Evolutionary conservation across 2,113 vertebrate species (phyloP), one percentile per base, ranked within the genome.

Genomic region (Xiphorhynchus elegans): DNA sequence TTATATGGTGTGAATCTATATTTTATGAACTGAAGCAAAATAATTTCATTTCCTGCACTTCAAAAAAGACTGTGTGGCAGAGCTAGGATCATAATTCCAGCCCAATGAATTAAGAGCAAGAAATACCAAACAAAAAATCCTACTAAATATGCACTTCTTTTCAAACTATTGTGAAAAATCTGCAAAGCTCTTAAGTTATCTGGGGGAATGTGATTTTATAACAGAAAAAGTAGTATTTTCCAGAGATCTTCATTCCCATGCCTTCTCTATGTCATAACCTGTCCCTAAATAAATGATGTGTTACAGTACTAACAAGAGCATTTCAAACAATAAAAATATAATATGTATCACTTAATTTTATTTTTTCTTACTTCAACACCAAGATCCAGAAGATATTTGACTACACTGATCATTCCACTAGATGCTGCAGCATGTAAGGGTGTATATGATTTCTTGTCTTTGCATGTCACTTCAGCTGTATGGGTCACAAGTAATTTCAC

Each of bases 381-480:
- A 96, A 99, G 97, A 95, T 99, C 99, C 93, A 99, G 98, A 97
- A 99, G 99, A 96, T 99, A 99, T 89, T 99, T 99, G 84, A 99
- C 99, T 77, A 99, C 98, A 40, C 98, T 99, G 95, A 99, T 99
- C 99, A 99, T 99, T 56, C 99, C 99, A 97, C 99, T 99, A 90
- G 99, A 99, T 70, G 99, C 99, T 85, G 99, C 99, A 82, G 99
- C 99, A 83, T 99, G 99, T 69, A 99, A 98, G 47, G 99, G 99
- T 58, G 99, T 99, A 44, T 99, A 99, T 0, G 99, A 99, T 94
- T 99, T 99, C 97, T 99, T 99, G 97, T 99, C 99, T 96, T 99
- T 99, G 96, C 99, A 99, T 31, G 98, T 98, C 89, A 99, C 99
- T 97, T 99, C 99, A 74, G 99, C 99, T 94, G 99, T 99, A 7